Evolutionary conservation across 1,140 invertebrate genomes (phyloP).

Genomic region (Drosophila ambigua): DNA sequence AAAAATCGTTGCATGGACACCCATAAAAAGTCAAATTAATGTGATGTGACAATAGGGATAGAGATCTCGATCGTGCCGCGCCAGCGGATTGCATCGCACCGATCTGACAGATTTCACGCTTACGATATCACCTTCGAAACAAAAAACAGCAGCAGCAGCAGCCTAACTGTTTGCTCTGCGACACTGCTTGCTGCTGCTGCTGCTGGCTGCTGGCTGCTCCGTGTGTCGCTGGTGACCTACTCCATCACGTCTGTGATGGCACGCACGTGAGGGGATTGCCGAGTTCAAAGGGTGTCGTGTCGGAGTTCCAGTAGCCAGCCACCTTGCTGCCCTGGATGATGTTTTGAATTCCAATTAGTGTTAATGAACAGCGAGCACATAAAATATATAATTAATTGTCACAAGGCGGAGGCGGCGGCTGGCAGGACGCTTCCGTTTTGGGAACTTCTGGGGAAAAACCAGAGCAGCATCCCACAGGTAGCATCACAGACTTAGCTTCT

Average conservation of each 20-base stretch:
- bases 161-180: too few relatives aligned
- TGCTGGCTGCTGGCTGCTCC: too few relatives aligned
- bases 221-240: slow-evolving; percentile 33
- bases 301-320: slow-evolving; percentile 17
- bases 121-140: slow-evolving; percentile 49
- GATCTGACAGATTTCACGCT: slow-evolving; percentile 69
- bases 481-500: too few relatives aligned
- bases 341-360: slow-evolving; percentile 71
- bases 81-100: background rate
- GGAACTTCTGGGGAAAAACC: slow-evolving; percentile 3
- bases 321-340: slow-evolving; percentile 15
- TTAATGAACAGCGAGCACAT: slow-evolving; percentile 66
- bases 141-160: background rate
- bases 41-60: slow-evolving; percentile 57
- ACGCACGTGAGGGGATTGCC: slow-evolving; percentile 8
- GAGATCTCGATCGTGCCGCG: slow-evolving; percentile 14
- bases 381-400: slow-evolving; percentile 75
- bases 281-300: slow-evolving; percentile 12
- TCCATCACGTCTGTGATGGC: slow-evolving; percentile 41
- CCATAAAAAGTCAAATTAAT: slow-evolving; percentile 83
- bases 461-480: background rate
- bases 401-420: slow-evolving; percentile 28
- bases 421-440: slow-evolving; percentile 47
- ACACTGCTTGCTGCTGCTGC: too few relatives aligned
- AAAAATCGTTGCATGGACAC: slow-evolving; percentile 36